phyloP scores from a whole-genome alignment of 2,888 invertebrate species.

The Drosophila koepferae region DNA sequence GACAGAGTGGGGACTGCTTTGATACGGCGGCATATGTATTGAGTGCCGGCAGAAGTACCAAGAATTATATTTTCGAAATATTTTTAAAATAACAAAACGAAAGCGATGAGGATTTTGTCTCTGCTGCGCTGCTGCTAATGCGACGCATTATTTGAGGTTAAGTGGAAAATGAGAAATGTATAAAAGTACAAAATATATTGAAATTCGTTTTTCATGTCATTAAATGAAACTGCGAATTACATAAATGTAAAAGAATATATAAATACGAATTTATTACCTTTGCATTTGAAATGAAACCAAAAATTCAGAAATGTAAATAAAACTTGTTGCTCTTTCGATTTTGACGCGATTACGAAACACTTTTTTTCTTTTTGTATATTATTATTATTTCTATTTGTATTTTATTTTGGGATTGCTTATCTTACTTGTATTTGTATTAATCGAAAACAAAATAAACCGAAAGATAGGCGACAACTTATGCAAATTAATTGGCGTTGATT shows the following conservation, averaged over 20 bases:
- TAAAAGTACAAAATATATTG: slow-evolving; percentile 14
- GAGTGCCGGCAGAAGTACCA: slow-evolving; percentile 52
- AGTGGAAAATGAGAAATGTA: slow-evolving; percentile 43
- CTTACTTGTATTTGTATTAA: slow-evolving; percentile 46
- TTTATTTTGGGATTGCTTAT: slow-evolving; percentile 14
- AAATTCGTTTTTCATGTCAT: slow-evolving; percentile 17
- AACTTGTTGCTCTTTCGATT: slow-evolving; percentile 51
- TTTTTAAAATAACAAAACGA: slow-evolving; percentile 64
- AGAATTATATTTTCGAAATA: slow-evolving; percentile 70
- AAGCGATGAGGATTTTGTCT: slow-evolving; percentile 21
- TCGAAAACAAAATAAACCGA: slow-evolving; percentile 50
- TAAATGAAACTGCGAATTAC: slow-evolving; percentile 37
- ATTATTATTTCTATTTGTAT: neutral
- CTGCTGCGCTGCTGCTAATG: slow-evolving; percentile 20
- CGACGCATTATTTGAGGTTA: slow-evolving; percentile 69
- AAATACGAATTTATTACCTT: slow-evolving; percentile 27
- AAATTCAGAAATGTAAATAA: slow-evolving; percentile 28
- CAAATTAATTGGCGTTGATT: slow-evolving; percentile 36
- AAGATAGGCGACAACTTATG: slow-evolving; percentile 44
- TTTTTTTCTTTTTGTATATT: slow-evolving; percentile 25
- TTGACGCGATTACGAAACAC: slow-evolving; percentile 75
- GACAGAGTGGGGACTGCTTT: slow-evolving; percentile 6
- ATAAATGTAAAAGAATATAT: slow-evolving; percentile 37
- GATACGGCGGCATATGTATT: slow-evolving; percentile 18
- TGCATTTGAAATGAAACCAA: neutral